Conservation (phyloP, 2,797 vertebrate genomes). For the Gorsachius magnificus region DNA sequence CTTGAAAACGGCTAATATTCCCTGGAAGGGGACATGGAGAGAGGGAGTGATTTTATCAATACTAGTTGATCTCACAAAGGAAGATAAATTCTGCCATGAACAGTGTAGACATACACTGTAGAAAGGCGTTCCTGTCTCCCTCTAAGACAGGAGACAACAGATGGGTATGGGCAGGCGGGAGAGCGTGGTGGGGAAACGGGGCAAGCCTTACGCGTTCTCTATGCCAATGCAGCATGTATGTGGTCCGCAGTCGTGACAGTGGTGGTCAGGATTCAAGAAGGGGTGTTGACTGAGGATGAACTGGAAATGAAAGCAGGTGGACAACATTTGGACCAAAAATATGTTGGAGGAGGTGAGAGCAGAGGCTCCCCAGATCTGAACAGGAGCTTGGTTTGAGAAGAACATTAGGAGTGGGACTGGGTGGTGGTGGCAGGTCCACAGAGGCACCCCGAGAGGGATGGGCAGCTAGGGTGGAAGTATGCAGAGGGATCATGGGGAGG, state of each 20-base stretch:
- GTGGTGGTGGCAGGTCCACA: not conserved
- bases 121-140: not conserved
- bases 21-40: not conserved
- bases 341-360: not conserved
- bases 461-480: not conserved
- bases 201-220: not conserved
- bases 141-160: not conserved
- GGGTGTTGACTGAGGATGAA: not conserved
- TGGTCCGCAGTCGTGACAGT: not conserved
- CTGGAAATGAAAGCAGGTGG: not conserved
- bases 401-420: not conserved
- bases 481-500: not conserved
- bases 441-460: not conserved
- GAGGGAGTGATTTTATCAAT: accelerated
- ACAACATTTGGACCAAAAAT: not conserved
- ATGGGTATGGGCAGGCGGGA: not conserved
- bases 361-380: not conserved
- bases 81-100: not conserved
- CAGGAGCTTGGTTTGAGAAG: not conserved
- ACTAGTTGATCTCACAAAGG: not conserved
- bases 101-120: not conserved
- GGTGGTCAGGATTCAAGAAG: not conserved
- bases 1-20: not conserved
- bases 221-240: accelerated
- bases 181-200: not conserved